Evolutionary conservation across 2,888 invertebrate genomes (phyloP).

Genomic region (Clanis bilineata): DNA sequence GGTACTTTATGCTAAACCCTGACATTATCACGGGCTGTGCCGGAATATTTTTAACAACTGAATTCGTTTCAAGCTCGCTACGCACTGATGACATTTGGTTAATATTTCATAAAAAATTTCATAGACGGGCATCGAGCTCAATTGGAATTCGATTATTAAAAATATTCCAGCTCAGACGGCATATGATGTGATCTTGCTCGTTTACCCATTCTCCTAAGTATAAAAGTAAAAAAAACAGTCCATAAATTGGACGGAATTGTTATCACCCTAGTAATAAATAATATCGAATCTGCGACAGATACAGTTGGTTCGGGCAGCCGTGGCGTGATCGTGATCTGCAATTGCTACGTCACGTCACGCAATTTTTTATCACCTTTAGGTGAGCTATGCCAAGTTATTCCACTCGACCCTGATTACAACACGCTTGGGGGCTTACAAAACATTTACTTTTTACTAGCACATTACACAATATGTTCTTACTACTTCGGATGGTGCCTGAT

Average conservation of each 20-base stretch:
- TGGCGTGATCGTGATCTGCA: constrained; percentile 62
- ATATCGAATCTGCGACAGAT: constrained; percentile 59
- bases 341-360: constrained; percentile 60
- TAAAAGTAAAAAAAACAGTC: too few species aligned
- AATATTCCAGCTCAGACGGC: too few species aligned
- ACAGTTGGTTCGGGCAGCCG: constrained; percentile 39
- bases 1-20: too few species aligned
- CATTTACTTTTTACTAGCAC: not conserved
- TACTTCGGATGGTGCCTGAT: not conserved
- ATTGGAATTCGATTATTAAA: too few species aligned
- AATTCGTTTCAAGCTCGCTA: too few species aligned
- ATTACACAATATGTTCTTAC: not conserved
- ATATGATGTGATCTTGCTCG: too few species aligned
- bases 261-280: constrained; percentile 30
- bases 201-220: too few species aligned
- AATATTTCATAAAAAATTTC: too few species aligned
- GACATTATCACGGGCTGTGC: too few species aligned
- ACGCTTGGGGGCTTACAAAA: constrained; percentile 13
- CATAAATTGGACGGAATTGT: constrained; percentile 15
- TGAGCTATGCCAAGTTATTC: constrained; percentile 66
- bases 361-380: constrained; percentile 72
- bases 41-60: too few species aligned
- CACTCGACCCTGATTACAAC: constrained; percentile 49
- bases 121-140: too few species aligned
- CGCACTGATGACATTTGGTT: too few species aligned